phyloP scores from a whole-genome alignment of 2,888 invertebrate species.

The Caenorhabditis afra region DNA sequence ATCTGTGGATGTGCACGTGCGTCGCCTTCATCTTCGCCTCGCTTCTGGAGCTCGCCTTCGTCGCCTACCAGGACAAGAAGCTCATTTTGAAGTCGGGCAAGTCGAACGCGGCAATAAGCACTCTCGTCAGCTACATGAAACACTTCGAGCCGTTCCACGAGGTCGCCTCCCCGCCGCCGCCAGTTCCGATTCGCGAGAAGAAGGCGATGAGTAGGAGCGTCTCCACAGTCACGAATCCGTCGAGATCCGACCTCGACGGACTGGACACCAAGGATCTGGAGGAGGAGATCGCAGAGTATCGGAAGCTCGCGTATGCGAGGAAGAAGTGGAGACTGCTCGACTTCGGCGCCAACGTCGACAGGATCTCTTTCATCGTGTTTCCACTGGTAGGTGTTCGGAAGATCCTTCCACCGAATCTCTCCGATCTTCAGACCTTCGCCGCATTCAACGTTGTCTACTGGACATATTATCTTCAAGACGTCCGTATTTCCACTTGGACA shows the following conservation, averaged over 20 bases:
- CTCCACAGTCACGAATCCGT: constrained; percentile 23
- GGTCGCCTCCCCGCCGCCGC: constrained; percentile 26
- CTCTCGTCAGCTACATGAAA: constrained; percentile 63
- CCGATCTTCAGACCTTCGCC: constrained; percentile 67
- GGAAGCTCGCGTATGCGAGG: constrained; percentile 52
- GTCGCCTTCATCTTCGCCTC: constrained; percentile 78
- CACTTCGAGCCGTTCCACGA: constrained; percentile 48
- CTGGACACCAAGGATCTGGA: constrained; percentile 52
- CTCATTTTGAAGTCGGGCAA: constrained; percentile 62
- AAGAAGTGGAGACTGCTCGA: constrained; percentile 62
- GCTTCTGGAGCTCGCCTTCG: constrained; percentile 76
- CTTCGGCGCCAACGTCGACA: constrained; percentile 70
- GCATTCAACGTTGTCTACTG: constrained; percentile 77
- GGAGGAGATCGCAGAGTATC: constrained; percentile 56
- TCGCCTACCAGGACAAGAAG: constrained; percentile 78
- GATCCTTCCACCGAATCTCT: constrained; percentile 3
- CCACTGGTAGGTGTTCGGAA: constrained; percentile 62
- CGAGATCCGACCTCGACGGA: constrained; percentile 31
- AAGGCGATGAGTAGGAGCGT: constrained; percentile 17
- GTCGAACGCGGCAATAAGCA: constrained; percentile 65
- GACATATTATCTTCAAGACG: constrained; percentile 67
- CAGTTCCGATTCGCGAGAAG: constrained; percentile 15
- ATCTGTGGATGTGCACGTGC: constrained; percentile 77
- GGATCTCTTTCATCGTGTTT: constrained; percentile 72
- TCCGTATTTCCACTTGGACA: constrained; percentile 45